Base-by-base conservation (phyloP, 2,888 invertebrate genomes). In the Caenorhabditis wallacei region DNA sequence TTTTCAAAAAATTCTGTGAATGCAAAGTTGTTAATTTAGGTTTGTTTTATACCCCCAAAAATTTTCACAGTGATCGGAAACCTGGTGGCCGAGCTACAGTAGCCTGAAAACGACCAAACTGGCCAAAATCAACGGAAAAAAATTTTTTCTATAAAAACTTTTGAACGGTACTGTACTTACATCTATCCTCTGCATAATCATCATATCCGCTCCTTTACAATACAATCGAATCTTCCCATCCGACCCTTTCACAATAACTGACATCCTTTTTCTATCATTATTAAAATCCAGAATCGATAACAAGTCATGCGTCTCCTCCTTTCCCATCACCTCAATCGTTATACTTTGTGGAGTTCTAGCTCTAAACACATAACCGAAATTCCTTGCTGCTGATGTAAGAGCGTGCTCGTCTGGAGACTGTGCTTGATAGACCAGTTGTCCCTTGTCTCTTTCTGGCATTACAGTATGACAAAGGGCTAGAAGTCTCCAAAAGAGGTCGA, bases 331-430 rank as follows among this genome's bases (percentile, higher is more conserved):
- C 94, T 95, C 94, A 63, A 94, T 93, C 1, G 93, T 93, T 8
- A 94, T 93, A 22, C 93, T 93, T 63, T 91, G 92, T 1, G 94
- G 94, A 7, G 94, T 94, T 53, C 94, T 92, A 26, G 92, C 92
- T 92, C 93, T 95, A 93, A 99, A 99, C 85, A 98, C 98, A 93
- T 97, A 98, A 89, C 98, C 98, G 93, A 99, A 99, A 93, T 98
- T 98, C 90, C 98, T 94, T 3, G 99, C 98, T 0, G 99, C 98
- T 13, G 97, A 96, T 22, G 98, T 98, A 43, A 99, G 94, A 1
- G 99, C 99, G 57, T 96, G 95, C 93, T 99, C 99, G 93, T 99
- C 99, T 0, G 99, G 99, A 81, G 97, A 98, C 93, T 99, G 98
- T 22, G 99, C 98, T 94, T 94, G 97, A 63, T 86, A 86, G 35